Evolutionary conservation across 2,113 vertebrate genomes (phyloP).

Genomic region (Gnathonemus longibarbis): DNA sequence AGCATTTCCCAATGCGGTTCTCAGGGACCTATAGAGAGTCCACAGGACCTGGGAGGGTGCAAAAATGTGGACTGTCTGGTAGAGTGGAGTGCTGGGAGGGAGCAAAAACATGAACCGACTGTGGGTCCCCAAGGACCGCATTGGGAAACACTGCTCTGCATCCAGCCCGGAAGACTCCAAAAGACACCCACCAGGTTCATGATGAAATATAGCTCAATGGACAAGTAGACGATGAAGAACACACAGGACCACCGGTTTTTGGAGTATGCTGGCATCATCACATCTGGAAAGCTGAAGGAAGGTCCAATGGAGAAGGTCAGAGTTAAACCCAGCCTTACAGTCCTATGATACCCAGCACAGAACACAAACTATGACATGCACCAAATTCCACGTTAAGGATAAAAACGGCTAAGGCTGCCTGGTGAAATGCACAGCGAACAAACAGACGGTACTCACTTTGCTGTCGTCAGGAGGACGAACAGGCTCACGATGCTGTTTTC

Average conservation of each 20-base stretch:
- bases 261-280: slow-evolving; percentile 97
- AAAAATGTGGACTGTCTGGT: no score
- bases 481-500: slow-evolving; percentile 95
- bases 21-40: no score
- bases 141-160: neutral
- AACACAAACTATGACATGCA: slow-evolving; percentile 6
- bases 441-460: slow-evolving; percentile 75
- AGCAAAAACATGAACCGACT: no score
- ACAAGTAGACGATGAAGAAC: slow-evolving; percentile 98
- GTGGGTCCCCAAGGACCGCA: no score
- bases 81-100: no score
- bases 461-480: slow-evolving; percentile 93
- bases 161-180: neutral
- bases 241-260: slow-evolving; percentile 89
- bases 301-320: neutral
- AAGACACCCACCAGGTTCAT: slow-evolving; percentile 83
- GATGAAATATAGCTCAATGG: slow-evolving; percentile 97
- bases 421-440: neutral
- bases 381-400: neutral
- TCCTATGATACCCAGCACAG: neutral
- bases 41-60: no score
- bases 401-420: neutral
- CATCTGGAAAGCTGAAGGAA: slow-evolving; percentile 81
- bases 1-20: no score
- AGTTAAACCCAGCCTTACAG: neutral